Conservation (phyloP, 2,888 invertebrate genomes). For the Andrena bicolor region DNA sequence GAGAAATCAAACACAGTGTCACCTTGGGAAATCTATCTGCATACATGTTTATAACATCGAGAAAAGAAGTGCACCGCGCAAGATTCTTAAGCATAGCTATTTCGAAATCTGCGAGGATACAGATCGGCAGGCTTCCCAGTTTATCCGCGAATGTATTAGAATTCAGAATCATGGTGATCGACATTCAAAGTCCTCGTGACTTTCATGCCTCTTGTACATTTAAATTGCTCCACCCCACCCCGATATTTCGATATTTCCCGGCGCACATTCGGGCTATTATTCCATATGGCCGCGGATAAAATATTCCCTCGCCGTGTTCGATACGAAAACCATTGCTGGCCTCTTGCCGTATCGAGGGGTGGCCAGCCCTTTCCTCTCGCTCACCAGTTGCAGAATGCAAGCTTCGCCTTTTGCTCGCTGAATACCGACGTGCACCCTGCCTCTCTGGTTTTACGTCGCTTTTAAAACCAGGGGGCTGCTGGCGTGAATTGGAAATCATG, state of each 20-base stretch:
- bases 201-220: neutral
- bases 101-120: too few relatives aligned
- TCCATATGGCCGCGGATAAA: conserved; percentile 6
- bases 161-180: neutral
- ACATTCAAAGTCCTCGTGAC: neutral
- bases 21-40: too few relatives aligned
- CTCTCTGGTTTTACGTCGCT: conserved; percentile 39
- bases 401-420: conserved; percentile 73
- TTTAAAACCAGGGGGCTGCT: conserved; percentile 61
- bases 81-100: too few relatives aligned
- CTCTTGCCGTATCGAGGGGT: conserved; percentile 45
- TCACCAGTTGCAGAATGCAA: conserved; percentile 76
- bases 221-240: neutral
- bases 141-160: too few relatives aligned
- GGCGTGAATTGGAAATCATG: conserved; percentile 72
- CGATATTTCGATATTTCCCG: neutral
- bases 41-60: too few relatives aligned
- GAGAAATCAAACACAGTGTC: too few relatives aligned
- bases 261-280: neutral
- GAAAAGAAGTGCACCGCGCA: too few relatives aligned
- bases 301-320: neutral
- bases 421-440: conserved; percentile 72
- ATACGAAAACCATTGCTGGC: conserved; percentile 47
- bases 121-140: too few relatives aligned
- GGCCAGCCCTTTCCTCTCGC: conserved; percentile 54